Conservation (phyloP, 2,113 vertebrate species). For the Meriones unguiculatus region DNA sequence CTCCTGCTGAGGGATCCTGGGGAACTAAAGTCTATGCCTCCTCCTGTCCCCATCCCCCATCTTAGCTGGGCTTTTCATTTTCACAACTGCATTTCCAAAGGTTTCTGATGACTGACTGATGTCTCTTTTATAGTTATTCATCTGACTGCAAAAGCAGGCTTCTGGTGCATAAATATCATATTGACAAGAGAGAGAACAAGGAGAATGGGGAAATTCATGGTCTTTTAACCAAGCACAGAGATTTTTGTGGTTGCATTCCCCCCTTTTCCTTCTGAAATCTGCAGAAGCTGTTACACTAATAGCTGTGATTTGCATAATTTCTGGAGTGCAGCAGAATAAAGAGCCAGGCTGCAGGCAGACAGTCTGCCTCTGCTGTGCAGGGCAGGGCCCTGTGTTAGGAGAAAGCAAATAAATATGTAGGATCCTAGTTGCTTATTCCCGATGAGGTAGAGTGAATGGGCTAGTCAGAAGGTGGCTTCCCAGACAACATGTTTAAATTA, state of each 20-base stretch:
- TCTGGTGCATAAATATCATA: slow-evolving; percentile 58
- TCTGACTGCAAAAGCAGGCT: slow-evolving; percentile 22
- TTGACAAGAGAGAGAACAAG: slow-evolving; percentile 56
- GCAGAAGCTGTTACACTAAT: slow-evolving; percentile 65
- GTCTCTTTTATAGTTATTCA: slow-evolving; percentile 57
- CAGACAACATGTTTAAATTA: not conserved
- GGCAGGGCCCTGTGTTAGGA: not conserved
- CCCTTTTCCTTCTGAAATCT: slow-evolving; percentile 55
- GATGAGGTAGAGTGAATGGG: not conserved
- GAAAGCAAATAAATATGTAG: not conserved
- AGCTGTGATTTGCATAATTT: slow-evolving; percentile 71
- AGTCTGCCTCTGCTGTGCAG: not conserved
- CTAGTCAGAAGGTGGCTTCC: not conserved
- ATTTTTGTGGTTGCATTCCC: slow-evolving; percentile 20
- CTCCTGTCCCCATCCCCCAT: not conserved
- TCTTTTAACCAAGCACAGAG: slow-evolving; percentile 63
- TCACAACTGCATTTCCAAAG: slow-evolving; percentile 16
- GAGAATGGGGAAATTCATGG: slow-evolving; percentile 56
- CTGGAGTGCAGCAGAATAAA: slow-evolving; percentile 37
- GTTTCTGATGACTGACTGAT: slow-evolving; percentile 64
- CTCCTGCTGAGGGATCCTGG: not conserved
- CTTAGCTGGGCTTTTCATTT: not conserved
- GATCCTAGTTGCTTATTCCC: not conserved
- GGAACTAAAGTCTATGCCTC: too few relatives aligned
- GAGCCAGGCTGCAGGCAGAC: slow-evolving; percentile 34